Conservation (phyloP, 64 coral and sea anemone species). For the Montipora sp. region DNA sequence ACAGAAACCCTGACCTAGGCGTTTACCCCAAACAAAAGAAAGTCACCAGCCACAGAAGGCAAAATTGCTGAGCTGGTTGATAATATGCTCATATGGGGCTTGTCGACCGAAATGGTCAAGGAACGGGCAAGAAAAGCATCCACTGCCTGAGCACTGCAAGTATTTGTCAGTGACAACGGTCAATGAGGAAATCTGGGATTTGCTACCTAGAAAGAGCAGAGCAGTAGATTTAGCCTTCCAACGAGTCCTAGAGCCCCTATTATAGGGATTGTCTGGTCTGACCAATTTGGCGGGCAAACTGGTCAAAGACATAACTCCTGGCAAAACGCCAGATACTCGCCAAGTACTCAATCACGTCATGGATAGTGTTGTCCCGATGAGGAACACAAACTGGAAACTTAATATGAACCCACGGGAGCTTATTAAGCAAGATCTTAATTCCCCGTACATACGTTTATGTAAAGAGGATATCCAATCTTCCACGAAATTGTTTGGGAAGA, state of each 20-base stretch:
- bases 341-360: background rate
- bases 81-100: background rate
- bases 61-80: conserved; percentile 55
- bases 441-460: conserved; percentile 35
- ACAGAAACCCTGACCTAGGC: background rate
- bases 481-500: too few relatives aligned
- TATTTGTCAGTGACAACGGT: too few relatives aligned
- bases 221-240: background rate
- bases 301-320: too few relatives aligned
- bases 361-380: too few relatives aligned
- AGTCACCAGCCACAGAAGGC: conserved; percentile 11
- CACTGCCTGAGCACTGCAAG: too few relatives aligned
- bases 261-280: background rate
- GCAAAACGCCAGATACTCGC: too few relatives aligned
- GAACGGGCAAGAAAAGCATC: background rate
- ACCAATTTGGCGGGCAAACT: background rate
- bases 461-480: background rate
- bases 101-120: too few relatives aligned
- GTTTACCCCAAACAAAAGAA: background rate
- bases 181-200: too few relatives aligned
- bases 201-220: background rate
- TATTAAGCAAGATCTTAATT: background rate
- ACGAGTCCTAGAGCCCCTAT: too few relatives aligned
- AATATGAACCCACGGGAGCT: too few relatives aligned
- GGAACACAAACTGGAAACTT: too few relatives aligned